phyloP scores from a whole-genome alignment of 1,140 invertebrate genomes.

The Sweltsa coloradensis region DNA sequence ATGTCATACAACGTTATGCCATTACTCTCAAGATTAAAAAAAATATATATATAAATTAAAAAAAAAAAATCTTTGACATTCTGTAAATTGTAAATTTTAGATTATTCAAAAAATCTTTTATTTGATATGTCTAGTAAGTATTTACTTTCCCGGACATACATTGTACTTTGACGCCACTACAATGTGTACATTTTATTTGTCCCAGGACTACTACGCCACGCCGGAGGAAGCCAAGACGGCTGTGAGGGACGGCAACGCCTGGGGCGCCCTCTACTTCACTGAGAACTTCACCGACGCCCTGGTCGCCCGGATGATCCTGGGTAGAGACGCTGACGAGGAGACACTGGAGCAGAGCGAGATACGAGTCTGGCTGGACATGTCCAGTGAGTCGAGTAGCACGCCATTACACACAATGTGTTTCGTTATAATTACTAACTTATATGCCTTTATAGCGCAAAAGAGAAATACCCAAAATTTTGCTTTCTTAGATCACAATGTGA shows the following conservation, averaged over 20 bases:
- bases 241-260: constrained; percentile 61
- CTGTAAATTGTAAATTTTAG: no score
- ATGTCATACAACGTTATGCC: no score
- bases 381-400: constrained; percentile 78
- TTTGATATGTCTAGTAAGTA: no score
- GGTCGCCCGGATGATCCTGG: constrained; percentile 52
- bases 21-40: no score
- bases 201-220: constrained; percentile 50
- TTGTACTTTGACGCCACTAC: no score
- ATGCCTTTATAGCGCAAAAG: not conserved
- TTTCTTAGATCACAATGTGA: not conserved
- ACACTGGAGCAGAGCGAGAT: constrained; percentile 73
- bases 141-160: no score
- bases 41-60: no score
- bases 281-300: constrained; percentile 76
- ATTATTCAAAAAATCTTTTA: no score
- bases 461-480: no score
- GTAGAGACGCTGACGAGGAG: constrained; percentile 54
- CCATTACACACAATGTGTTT: no score
- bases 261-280: constrained; percentile 77
- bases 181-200: no score
- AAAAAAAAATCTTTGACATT: no score
- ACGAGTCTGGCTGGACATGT: constrained; percentile 79
- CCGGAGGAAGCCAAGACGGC: constrained; percentile 50
- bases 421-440: not conserved